Base-by-base conservation (phyloP, 2,797 vertebrate species). In the Mormyrus proboscirostris region DNA sequence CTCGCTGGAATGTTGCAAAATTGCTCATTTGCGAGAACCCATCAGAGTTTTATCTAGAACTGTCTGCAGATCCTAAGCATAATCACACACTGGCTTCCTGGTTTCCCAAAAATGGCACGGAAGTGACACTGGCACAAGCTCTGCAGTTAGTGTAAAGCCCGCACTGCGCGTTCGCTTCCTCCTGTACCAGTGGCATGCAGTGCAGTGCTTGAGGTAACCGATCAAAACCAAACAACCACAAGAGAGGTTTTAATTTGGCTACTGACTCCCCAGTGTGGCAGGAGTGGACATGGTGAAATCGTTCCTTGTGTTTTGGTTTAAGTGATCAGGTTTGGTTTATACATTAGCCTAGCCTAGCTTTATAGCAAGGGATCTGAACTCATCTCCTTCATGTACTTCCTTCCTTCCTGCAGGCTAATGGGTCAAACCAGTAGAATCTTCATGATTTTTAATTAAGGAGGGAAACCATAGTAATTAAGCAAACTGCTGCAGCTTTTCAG, bases 101-200 rank as follows among this genome's bases (percentile, higher is more conserved):
- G 57, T 92, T 92, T 94, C 92, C 92, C 93, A 92, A 91, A 91
- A 94, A 93, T 93, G 79, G 88, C 91, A 90, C 53, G 91, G 92
- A 93, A 89, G 88, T 82, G 62, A 6, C 62, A 51, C 25, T 76
- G 65, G 44, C 87, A 16, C 9, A 19, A 12, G 1, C 29, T 12
- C 29, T 16, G 50, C 1, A 10, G 22, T 82, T 49, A 10, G 41
- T n/a, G 4, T 88, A 25, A 33, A 38, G 55, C 44, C 9, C n/a
- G 6, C 62, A 16, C 33, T 29, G 59, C 16, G 0, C 22, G 51
- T 51, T 47, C 4, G 9, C 12, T 29, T 29, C 57, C 2, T 55
- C 2, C 2, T 5, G 88, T 5, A 76, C 89, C 88, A 91, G 90
- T 90, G 86, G 91, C 89, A 92, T 82, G 88, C 89, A 53, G 88